Evolutionary conservation across 2,113 vertebrate genomes (phyloP).

Genomic region (Eonycteris spelaea): DNA sequence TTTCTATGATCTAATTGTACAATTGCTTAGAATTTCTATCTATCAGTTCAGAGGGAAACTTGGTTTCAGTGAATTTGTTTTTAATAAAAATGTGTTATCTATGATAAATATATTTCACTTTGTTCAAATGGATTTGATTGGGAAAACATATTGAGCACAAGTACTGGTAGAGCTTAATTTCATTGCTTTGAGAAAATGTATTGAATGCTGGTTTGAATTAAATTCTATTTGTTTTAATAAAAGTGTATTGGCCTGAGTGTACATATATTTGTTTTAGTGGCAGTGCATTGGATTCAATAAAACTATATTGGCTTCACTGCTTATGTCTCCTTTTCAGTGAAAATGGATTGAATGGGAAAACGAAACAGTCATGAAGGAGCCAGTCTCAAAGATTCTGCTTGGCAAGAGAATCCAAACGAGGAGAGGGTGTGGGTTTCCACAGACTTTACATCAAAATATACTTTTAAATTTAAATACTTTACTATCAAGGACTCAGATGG

Average conservation of each 20-base stretch:
- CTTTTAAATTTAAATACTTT: slow-evolving; percentile 77
- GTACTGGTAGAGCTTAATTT: slow-evolving; percentile 82
- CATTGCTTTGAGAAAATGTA: slow-evolving; percentile 77
- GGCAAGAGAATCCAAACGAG: slow-evolving; percentile 66
- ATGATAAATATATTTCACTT: slow-evolving; percentile 81
- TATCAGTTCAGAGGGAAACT: slow-evolving; percentile 68
- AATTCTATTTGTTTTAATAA: slow-evolving; percentile 89
- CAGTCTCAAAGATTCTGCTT: slow-evolving; percentile 78
- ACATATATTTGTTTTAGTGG: slow-evolving; percentile 86
- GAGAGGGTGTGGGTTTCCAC: background rate
- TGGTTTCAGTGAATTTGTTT: slow-evolving; percentile 81
- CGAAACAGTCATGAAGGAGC: slow-evolving; percentile 81
- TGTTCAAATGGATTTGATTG: slow-evolving; percentile 81
- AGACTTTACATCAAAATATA: slow-evolving; percentile 66
- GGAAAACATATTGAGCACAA: slow-evolving; percentile 81
- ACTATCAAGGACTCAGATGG: slow-evolving; percentile 58
- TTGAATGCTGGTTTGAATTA: slow-evolving; percentile 87
- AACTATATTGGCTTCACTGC: slow-evolving; percentile 87
- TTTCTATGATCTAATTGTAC: slow-evolving; percentile 69
- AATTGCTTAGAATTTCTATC: slow-evolving; percentile 69
- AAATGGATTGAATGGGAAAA: slow-evolving; percentile 86
- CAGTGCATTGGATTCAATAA: slow-evolving; percentile 87
- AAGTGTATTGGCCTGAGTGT: slow-evolving; percentile 84
- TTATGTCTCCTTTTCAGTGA: slow-evolving; percentile 85
- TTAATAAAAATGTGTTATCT: slow-evolving; percentile 84